Conservation (phyloP, 1,140 invertebrate species). For the Tribolium madens region DNA sequence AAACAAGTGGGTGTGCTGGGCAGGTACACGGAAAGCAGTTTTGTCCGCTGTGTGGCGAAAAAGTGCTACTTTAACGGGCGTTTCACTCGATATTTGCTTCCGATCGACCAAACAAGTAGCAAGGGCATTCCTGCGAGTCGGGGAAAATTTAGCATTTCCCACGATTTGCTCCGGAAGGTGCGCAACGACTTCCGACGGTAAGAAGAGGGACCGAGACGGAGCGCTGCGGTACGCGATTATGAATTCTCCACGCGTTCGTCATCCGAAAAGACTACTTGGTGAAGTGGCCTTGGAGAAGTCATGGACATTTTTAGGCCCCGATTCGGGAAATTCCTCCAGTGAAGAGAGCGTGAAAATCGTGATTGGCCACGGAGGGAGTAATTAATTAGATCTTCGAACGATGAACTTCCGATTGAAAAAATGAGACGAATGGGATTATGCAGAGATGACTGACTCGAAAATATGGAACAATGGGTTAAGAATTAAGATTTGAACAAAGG, state of each 20-base stretch:
- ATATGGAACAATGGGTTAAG: no score
- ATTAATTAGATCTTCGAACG: slow-evolving; percentile 3
- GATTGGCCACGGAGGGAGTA: slow-evolving; percentile 4
- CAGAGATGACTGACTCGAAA: neutral
- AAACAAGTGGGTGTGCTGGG: slow-evolving; percentile 61
- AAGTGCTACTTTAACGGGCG: neutral
- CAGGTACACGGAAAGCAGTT: slow-evolving; percentile 59
- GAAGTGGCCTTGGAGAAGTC: neutral
- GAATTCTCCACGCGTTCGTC: slow-evolving; percentile 6
- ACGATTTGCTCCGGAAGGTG: slow-evolving; percentile 3
- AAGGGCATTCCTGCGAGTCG: slow-evolving; percentile 54
- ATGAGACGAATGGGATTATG: neutral
- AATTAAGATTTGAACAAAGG: no score
- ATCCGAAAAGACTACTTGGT: neutral
- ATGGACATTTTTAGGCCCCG: slow-evolving; percentile 3
- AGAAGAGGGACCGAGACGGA: slow-evolving; percentile 4
- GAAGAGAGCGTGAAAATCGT: neutral
- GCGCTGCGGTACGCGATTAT: neutral
- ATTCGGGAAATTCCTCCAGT: slow-evolving; percentile 6
- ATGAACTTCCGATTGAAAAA: neutral
- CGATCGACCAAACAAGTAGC: slow-evolving; percentile 56
- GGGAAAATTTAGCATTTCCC: slow-evolving; percentile 8
- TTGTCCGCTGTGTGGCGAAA: slow-evolving; percentile 33
- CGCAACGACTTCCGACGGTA: neutral
- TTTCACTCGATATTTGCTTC: slow-evolving; percentile 55